phyloP scores from a whole-genome alignment of 2,797 vertebrate species.

The Numenius phaeopus region DNA sequence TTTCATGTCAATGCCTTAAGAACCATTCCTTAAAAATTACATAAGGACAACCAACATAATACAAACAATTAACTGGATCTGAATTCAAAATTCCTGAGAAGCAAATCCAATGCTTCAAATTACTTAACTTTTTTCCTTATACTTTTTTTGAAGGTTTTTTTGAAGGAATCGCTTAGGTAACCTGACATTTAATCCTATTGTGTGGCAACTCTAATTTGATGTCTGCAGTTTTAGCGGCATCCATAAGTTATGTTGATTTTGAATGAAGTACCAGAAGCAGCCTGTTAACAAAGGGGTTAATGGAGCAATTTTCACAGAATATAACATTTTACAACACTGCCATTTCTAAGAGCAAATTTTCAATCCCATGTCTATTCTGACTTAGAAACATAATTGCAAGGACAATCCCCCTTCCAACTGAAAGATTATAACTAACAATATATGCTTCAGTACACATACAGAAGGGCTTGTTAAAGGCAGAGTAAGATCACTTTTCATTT shows the following conservation, averaged over 20 bases:
- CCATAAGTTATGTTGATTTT: constrained; percentile 8
- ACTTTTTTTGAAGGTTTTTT: neutral
- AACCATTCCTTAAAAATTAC: neutral
- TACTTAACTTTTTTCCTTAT: neutral
- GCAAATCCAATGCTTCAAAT: neutral
- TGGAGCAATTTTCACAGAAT: constrained; percentile 27
- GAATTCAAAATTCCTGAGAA: neutral
- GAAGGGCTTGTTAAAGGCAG: neutral
- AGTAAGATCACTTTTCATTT: constrained; percentile 22
- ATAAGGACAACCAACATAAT: neutral
- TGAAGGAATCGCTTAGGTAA: neutral
- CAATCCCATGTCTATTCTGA: neutral
- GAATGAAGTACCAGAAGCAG: constrained; percentile 19
- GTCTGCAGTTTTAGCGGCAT: neutral
- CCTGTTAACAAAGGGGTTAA: neutral
- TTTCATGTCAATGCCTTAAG: neutral
- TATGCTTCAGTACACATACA: neutral
- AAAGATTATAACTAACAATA: neutral
- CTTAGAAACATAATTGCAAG: constrained; percentile 19
- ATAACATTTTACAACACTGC: neutral
- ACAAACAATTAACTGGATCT: neutral
- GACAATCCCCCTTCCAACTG: neutral
- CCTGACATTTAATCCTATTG: neutral
- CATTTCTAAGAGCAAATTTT: constrained; percentile 33
- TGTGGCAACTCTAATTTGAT: neutral